Evolutionary conservation across 2,797 vertebrate species (phyloP), one percentile per base, ranked within the genome.

Genomic region (Kryptolebias ocellatus): DNA sequence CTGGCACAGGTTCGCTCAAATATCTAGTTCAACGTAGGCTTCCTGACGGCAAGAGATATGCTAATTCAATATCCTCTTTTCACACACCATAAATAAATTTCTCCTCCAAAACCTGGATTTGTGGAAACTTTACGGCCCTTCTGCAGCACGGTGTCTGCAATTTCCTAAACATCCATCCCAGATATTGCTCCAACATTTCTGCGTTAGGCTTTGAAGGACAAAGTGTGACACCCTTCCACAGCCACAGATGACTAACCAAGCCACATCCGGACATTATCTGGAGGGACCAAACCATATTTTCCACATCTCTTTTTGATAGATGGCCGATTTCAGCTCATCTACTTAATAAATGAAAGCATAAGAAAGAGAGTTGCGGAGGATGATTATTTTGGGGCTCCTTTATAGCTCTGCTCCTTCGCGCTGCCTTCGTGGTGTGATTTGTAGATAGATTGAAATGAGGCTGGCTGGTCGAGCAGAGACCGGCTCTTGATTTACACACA

Each of bases 371-470:
- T 85, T 83, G 74, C 76, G 2, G 81, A 59, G 78, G 83, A 88
- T 90, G 86, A 90, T 93, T 93, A 90, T 92, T 92, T 91, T 83
- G 89, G 84, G 77, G 64, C 14, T 79, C 81, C 78, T 89, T 92
- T 87, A 90, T 84, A 67, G 85, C 86, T 50, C 75, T 74, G 66
- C 64, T 63, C 80, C 82, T 74, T 82, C 53, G 37, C 53, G 15
- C 76, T 62, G 88, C 78, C 88, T 70, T 76, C 66, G 71, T 60
- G 64, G 65, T 76, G 86, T 92, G 92, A 94, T 93, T 93, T 93
- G 91, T 92, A 75, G 84, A 83, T 72, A 79, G 87, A 90, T 91
- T 91, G 91, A 90, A 92, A 92, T 90, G 89, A 92, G 81, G 62
- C 86, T 83, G 87, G 89, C 85, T 86, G 83, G 83, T 85, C 67